Conservation (phyloP, 2,113 vertebrate species). For the Propithecus coquereli region DNA sequence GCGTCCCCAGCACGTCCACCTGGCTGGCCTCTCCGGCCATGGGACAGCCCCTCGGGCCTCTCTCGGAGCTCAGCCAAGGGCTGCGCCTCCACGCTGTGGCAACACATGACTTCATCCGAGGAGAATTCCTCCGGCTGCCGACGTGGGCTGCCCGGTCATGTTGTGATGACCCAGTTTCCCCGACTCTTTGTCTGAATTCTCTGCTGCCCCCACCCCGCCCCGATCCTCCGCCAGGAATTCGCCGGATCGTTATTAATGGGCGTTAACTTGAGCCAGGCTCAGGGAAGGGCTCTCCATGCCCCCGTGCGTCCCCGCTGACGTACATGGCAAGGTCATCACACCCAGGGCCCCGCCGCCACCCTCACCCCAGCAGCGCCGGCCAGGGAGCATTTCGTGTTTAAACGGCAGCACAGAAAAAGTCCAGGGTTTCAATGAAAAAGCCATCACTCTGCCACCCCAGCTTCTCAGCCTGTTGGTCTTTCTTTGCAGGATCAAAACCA, state of each 20-base stretch:
- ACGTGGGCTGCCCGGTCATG: slow-evolving; percentile 77
- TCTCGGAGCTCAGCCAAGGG: slow-evolving; percentile 60
- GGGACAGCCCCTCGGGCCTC: background rate
- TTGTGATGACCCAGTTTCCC: slow-evolving; percentile 82
- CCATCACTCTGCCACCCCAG: background rate
- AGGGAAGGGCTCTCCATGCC: slow-evolving; percentile 77
- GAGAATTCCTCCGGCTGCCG: slow-evolving; percentile 78
- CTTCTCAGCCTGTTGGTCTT: background rate
- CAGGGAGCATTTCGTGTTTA: background rate
- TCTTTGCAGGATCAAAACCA: slow-evolving; percentile 51
- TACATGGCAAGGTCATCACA: slow-evolving; percentile 76
- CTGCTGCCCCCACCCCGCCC: slow-evolving; percentile 71
- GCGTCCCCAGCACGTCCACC: background rate
- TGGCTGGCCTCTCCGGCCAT: background rate
- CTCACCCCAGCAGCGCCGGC: slow-evolving; percentile 58
- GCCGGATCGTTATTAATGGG: slow-evolving; percentile 81
- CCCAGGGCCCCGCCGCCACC: slow-evolving; percentile 69
- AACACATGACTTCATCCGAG: slow-evolving; percentile 77
- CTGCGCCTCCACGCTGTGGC: slow-evolving; percentile 60
- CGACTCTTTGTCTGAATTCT: slow-evolving; percentile 78
- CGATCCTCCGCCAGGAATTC: slow-evolving; percentile 77
- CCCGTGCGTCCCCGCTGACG: slow-evolving; percentile 65
- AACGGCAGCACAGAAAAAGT: background rate
- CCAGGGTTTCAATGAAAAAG: background rate
- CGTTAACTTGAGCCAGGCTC: slow-evolving; percentile 81